A percentile compares a stretch with the other conserved stretches of the same genome.
phyloP scores from a whole-genome alignment of 2,113 vertebrate species.

The Nansenia antarctica region DNA sequence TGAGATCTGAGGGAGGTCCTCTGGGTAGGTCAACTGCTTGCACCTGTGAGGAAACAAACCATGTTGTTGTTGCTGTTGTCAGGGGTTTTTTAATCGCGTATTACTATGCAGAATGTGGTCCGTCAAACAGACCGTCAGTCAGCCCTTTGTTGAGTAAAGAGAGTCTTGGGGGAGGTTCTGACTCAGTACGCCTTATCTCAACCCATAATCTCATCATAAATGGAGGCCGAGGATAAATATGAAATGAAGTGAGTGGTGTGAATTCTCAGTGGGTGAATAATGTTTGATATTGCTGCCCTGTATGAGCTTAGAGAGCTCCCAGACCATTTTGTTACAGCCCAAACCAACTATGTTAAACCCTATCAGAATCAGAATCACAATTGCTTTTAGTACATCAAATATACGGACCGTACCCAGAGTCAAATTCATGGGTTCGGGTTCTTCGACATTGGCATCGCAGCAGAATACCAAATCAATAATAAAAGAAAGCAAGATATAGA shows the following conservation, averaged over 20 bases:
- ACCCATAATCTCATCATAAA: no score
- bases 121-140: neutral
- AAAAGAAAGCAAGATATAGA: no score
- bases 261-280: neutral
- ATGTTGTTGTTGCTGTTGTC: no score
- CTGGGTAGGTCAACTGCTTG: constrained; percentile 81
- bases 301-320: neutral
- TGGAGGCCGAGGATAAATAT: neutral
- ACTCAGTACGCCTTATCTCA: no score
- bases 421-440: no score
- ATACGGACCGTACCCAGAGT: no score
- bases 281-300: neutral
- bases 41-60: constrained; percentile 77
- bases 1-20: constrained; percentile 90
- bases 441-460: no score
- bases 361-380: no score
- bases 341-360: no score
- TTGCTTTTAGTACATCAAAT: no score
- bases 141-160: neutral
- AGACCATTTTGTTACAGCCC: neutral
- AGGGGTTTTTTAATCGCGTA: neutral
- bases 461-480: no score
- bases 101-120: neutral
- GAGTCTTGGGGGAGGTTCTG: neutral
- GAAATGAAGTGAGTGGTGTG: neutral